Conservation (phyloP, 2,888 invertebrate genomes). For the Cerastis rubricosa region DNA sequence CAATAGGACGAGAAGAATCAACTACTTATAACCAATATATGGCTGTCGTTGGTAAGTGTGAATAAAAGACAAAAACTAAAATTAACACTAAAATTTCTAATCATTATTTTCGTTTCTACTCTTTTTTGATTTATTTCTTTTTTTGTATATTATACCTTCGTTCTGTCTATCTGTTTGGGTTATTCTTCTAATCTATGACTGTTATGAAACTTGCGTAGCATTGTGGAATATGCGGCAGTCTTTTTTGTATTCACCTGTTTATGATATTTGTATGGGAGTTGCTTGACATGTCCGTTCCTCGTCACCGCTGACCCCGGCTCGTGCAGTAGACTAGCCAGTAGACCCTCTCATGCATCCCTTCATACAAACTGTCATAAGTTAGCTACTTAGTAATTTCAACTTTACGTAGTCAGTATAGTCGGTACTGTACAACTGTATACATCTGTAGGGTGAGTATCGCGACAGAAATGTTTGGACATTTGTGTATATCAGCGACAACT, state of each 20-base stretch:
- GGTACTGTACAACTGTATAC: conserved; percentile 37
- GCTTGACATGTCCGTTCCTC: conserved; percentile 78
- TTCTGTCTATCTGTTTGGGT: conserved; percentile 72
- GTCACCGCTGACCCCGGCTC: conserved; percentile 78
- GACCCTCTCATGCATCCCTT: conserved; percentile 85
- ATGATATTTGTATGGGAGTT: conserved; percentile 78
- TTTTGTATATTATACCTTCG: conserved; percentile 71
- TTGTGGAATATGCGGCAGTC: conserved; percentile 90
- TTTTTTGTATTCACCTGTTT: conserved; percentile 73
- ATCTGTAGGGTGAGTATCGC: conserved; percentile 48
- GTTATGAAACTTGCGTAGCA: conserved; percentile 88
- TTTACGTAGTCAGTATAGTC: conserved; percentile 51
- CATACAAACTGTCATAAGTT: conserved; percentile 74
- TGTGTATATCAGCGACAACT: conserved; percentile 71
- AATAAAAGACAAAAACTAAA: conserved; percentile 90
- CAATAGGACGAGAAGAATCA: conserved; percentile 98
- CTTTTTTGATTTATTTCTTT: conserved; percentile 76
- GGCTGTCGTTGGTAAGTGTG: conserved; percentile 98
- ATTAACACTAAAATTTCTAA: conserved; percentile 89
- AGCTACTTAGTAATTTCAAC: conserved; percentile 61
- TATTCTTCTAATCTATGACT: conserved; percentile 82
- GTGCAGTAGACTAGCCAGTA: conserved; percentile 82
- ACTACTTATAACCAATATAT: conserved; percentile 98
- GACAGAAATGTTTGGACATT: conserved; percentile 48
- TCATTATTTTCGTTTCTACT: conserved; percentile 80